Evolutionary conservation across 2,113 vertebrate genomes (phyloP), one percentile per base, ranked within the genome.

Genomic region (Tylochromis polylepis): DNA sequence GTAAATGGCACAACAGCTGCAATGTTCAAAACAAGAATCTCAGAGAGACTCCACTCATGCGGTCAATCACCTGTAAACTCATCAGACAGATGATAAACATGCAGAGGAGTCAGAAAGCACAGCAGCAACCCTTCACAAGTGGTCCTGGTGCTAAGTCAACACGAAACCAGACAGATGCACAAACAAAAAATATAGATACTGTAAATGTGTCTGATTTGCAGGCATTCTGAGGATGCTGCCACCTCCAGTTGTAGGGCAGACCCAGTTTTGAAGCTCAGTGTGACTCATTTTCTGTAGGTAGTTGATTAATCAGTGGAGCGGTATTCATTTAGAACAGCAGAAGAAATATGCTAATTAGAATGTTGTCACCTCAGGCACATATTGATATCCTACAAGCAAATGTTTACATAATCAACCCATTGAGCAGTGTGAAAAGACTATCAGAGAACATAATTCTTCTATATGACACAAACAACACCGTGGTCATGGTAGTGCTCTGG

Each of bases 51-150:
- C 77, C 38, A 14, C 82, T 85, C 80, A 72, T 62, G 78, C 72
- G 88, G 89, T 94, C 89, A 90, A 27, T 89, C 84, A 82, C 53
- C 87, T 86, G 89, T 93, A 86, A 94, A 86, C 93, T 82, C 82
- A 60, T 83, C 88, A 91, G 85, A 87, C 70, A 87, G 84, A 88
- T 82, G 83, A 85, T 65, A 89, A 83, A 58, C 84, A 51, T 67
- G 79, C 87, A 85, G 88, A 88, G 81, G 87, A 80, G 94, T 89
- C 94, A 92, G 49, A 90, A 84, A 86, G 85, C 72, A 51, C 41
- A 70, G 60, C 12, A 86, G 53, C 81, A 81, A 87, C 62, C 87
- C 38, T 82, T 85, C 85, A 90, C 91, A 94, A 92, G 93, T 92
- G 93, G 91, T 60, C 81, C 79, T 86, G 85, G 87, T 86, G 84